These are phyloP conservation scores for Myoxocephalus aenaeus DNA, from an alignment of 2,797 vertebrate species.

Conservation along the genomic window DNA sequence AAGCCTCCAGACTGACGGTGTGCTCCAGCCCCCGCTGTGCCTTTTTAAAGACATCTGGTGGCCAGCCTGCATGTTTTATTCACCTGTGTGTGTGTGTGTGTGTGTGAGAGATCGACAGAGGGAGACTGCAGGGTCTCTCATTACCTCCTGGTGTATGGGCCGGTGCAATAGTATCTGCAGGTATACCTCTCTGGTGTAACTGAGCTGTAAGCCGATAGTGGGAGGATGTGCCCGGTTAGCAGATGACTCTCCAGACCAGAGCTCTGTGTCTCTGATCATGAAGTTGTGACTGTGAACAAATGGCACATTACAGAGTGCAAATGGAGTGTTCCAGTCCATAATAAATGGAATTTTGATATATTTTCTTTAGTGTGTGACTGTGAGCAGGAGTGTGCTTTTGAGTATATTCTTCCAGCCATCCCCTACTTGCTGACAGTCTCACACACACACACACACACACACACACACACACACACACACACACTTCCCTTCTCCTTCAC, in stretches of 20 bases:
- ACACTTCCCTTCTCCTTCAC: slow-evolving; percentile 27
- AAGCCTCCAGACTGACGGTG: background rate
- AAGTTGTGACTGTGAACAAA: background rate
- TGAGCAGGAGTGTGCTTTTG: slow-evolving; percentile 24
- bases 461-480: slow-evolving; percentile 31
- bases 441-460: background rate
- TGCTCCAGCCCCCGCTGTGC: slow-evolving; percentile 1
- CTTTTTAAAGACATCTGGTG: slow-evolving; percentile 55
- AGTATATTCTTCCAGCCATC: slow-evolving; percentile 29
- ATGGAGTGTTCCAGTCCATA: background rate
- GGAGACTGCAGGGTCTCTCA: slow-evolving; percentile 27
- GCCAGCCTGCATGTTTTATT: slow-evolving; percentile 69
- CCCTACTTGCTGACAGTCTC: slow-evolving; percentile 36
- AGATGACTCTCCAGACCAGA: slow-evolving; percentile 31
- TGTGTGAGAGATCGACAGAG: background rate
- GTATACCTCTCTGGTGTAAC: slow-evolving; percentile 20
- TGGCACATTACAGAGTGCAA: background rate
- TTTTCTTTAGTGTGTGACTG: background rate
- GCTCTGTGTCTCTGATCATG: background rate
- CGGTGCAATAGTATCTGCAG: slow-evolving; percentile 67
- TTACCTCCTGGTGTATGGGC: slow-evolving; percentile 59
- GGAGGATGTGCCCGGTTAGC: slow-evolving; percentile 22
- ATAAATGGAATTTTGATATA: background rate
- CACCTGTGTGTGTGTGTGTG: slow-evolving; percentile 32
- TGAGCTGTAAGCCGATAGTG: slow-evolving; percentile 37